Conservation (phyloP, 2,888 invertebrate genomes). For the Cheilosia variabilis region DNA sequence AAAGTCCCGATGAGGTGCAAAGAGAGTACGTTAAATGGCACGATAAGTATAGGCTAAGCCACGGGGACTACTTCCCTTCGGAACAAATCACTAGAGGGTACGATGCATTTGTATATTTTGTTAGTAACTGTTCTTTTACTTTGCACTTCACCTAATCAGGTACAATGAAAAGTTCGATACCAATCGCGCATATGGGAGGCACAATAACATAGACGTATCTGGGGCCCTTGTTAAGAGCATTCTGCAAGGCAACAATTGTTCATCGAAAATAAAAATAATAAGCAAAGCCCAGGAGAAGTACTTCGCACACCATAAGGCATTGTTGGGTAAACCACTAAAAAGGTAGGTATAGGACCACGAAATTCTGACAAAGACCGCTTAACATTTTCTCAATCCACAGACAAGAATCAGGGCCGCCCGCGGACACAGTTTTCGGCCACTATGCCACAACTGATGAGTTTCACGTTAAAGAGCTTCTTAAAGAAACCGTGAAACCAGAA, state of each 20-base stretch:
- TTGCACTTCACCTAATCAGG: slow-evolving; percentile 67
- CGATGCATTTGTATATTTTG: neutral
- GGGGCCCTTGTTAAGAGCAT: slow-evolving; percentile 78
- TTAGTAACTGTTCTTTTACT: neutral
- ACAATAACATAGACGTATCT: slow-evolving; percentile 66
- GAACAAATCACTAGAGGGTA: slow-evolving; percentile 79
- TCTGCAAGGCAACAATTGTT: slow-evolving; percentile 75
- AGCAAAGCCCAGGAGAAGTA: slow-evolving; percentile 79
- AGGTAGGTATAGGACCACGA: slow-evolving; percentile 77
- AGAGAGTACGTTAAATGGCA: slow-evolving; percentile 78
- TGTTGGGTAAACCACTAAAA: slow-evolving; percentile 77
- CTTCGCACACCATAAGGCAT: slow-evolving; percentile 76
- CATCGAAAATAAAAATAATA: slow-evolving; percentile 66
- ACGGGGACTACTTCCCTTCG: slow-evolving; percentile 80
- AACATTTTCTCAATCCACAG: slow-evolving; percentile 30
- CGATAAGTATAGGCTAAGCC: slow-evolving; percentile 80
- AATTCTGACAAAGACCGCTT: neutral
- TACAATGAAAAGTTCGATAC: slow-evolving; percentile 77
- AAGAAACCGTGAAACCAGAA: slow-evolving; percentile 76
- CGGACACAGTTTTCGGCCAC: slow-evolving; percentile 76
- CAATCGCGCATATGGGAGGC: slow-evolving; percentile 75
- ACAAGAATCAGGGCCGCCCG: slow-evolving; percentile 64
- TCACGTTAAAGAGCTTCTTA: slow-evolving; percentile 77
- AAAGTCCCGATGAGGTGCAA: slow-evolving; percentile 77
- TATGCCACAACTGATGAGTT: slow-evolving; percentile 52